Percentiles rank a stretch among this genome's conserved stretches.
Evolutionary conservation across 1,140 invertebrate species (phyloP).

Genomic region (Zaprionus camerounensis): DNA sequence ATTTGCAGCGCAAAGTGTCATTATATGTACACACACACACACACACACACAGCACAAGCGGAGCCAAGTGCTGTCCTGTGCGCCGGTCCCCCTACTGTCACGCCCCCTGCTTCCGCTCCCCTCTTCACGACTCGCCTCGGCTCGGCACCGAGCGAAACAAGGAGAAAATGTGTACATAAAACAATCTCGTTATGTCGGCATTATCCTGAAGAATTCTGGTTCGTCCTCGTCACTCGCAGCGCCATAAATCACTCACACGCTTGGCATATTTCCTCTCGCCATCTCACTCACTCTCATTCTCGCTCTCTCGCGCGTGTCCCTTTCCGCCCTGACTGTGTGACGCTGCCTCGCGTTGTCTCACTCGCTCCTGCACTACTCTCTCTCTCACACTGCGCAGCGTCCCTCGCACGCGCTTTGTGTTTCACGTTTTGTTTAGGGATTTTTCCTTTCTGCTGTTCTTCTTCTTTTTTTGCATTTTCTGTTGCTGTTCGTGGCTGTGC

Average conservation of each 20-base stretch:
- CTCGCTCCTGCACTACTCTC: conserved; percentile 43
- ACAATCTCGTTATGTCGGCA: conserved; percentile 84
- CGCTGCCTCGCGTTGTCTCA: conserved; percentile 47
- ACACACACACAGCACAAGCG: conserved; percentile 18
- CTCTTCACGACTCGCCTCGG: background rate
- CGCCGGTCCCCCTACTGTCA: background rate
- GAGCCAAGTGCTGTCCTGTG: conserved; percentile 23
- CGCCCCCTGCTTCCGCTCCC: background rate
- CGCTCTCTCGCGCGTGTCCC: conserved; percentile 4
- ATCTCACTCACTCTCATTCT: conserved; percentile 18
- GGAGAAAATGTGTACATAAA: conserved; percentile 80
- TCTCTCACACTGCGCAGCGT: conserved; percentile 39
- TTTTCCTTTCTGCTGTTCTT: conserved; percentile 22
- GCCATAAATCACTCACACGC: conserved; percentile 84
- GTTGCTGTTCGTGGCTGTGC: conserved; percentile 6
- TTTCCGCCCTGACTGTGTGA: background rate
- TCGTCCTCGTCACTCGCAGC: conserved; percentile 81
- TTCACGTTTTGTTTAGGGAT: conserved; percentile 56
- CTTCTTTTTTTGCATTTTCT: conserved; percentile 27
- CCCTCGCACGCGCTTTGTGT: conserved; percentile 59
- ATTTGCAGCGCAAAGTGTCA: conserved; percentile 73
- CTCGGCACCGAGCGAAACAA: conserved; percentile 49
- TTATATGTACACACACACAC: conserved; percentile 62
- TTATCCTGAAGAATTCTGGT: conserved; percentile 84
- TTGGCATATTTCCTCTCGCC: conserved; percentile 67